phyloP scores from a whole-genome alignment of 2,888 invertebrate species.

The Trichopria drosophilae region DNA sequence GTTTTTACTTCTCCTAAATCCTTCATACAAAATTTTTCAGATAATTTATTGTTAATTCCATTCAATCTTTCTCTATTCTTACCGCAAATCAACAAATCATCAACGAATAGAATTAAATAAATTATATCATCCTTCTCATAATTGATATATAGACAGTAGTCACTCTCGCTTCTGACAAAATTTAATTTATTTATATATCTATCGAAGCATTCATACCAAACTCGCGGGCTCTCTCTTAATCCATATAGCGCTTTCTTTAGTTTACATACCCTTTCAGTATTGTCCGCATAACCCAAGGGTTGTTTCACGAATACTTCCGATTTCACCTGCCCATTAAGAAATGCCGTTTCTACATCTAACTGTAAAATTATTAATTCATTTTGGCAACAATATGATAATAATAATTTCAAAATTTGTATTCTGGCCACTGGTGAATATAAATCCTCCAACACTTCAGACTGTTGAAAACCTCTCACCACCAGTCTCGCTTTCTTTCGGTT shows the following conservation, averaged over 20 bases:
- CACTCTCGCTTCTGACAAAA: slow-evolving; percentile 4
- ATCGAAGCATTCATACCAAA: slow-evolving; percentile 20
- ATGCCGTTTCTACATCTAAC: too few relatives aligned
- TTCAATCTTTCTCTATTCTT: neutral
- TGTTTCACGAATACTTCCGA: slow-evolving; percentile 19
- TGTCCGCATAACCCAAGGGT: slow-evolving; percentile 11
- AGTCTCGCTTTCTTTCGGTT: too few relatives aligned
- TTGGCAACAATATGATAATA: too few relatives aligned
- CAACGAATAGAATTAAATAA: too few relatives aligned
- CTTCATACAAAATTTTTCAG: too few relatives aligned
- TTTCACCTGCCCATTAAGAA: slow-evolving; percentile 16
- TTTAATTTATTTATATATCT: slow-evolving; percentile 8
- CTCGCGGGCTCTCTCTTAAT: slow-evolving; percentile 11
- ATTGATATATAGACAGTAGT: slow-evolving; percentile 1
- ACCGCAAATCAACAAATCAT: too few relatives aligned
- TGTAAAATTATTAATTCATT: too few relatives aligned
- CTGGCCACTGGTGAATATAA: too few relatives aligned
- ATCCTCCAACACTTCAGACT: too few relatives aligned
- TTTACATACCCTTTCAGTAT: slow-evolving; percentile 6
- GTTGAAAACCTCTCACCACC: too few relatives aligned
- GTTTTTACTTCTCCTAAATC: too few relatives aligned
- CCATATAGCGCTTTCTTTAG: slow-evolving; percentile 14
- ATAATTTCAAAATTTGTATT: too few relatives aligned
- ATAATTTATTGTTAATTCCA: slow-evolving; percentile 2
- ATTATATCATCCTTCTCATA: neutral